Conservation (phyloP, 2,888 invertebrate genomes). For the Morinoia aosen region DNA sequence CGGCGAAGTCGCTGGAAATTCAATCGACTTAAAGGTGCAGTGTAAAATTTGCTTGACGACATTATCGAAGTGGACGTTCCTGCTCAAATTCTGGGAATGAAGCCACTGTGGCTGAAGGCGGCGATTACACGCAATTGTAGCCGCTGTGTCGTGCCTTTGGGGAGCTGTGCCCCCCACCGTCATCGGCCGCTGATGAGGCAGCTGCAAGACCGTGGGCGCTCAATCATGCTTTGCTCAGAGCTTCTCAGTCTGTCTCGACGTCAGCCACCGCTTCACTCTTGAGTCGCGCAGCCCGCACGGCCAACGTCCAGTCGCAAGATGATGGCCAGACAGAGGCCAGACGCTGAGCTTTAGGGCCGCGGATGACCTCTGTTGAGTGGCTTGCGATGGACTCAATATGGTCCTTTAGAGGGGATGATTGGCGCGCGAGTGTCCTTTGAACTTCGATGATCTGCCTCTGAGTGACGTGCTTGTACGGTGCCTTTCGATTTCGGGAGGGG, state of each 20-base stretch:
- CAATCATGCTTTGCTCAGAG: too few species aligned
- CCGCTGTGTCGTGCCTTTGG: neutral
- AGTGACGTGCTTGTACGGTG: neutral
- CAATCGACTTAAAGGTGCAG: neutral
- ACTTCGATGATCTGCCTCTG: neutral
- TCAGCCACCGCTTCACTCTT: neutral
- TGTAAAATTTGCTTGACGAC: neutral
- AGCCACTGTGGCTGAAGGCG: neutral
- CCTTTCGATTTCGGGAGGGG: neutral
- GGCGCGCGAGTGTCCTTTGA: constrained; percentile 9
- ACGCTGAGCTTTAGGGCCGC: neutral
- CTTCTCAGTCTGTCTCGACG: neutral
- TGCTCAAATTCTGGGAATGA: neutral
- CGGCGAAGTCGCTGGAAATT: neutral
- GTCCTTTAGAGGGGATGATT: constrained; percentile 14
- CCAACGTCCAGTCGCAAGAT: neutral
- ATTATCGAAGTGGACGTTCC: neutral
- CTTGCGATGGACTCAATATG: neutral
- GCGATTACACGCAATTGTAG: neutral
- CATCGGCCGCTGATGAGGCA: neutral
- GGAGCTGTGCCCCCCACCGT: neutral
- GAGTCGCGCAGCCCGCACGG: neutral
- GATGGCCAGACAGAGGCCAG: neutral
- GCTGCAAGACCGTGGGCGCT: neutral
- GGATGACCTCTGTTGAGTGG: constrained; percentile 28